Base-by-base conservation (phyloP, 92 coral and sea anemone species). In the Epizoanthus stellaris region DNA sequence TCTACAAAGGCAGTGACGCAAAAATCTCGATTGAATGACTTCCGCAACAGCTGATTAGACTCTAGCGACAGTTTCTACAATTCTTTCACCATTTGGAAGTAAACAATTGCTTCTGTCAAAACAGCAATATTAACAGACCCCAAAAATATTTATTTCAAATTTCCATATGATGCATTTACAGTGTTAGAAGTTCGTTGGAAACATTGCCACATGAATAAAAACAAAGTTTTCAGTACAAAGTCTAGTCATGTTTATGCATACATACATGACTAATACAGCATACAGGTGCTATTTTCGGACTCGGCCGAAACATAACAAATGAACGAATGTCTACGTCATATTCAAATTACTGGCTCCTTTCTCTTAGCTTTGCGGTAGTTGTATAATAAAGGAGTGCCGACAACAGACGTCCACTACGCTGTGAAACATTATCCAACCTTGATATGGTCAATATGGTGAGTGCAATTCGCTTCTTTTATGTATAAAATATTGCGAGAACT, bases 231-330 rank as follows among this genome's bases (percentile, higher is more conserved):
- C 53, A 14, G 4, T 17, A 45, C 38, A 59, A 60, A 59, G 10
- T 60, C 52, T 19, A 4, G 65, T 38, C 40, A 9, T 76, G 82
- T 76, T 60, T 76, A 8, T 25, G 15, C 57, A 25, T 17, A n/a
- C n/a, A 47, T 25, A 17, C 36, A 38, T 76, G 82, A 52, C 56
- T 10, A 60, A 59, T 60, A 38, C 68, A 45, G 49, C 6, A 6
- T 58, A 52, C 82, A 76, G 82, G 82, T 76, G 82, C 62, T 76
- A 76, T 76, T 25, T 68, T 68, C 82, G 60, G 39, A 76, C 38
- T 15, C 52, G 12, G 25, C 49, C 23, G 43, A 76, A 59, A 30
- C 53, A 49, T 60, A 57, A 58, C n/a, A 36, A 36, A 59, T 60
- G 53, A 76, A 59, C 56, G 59, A 75, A 56, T 23, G 49, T 56